Evolutionary conservation across 53 echinoderm and acorn worm species (phyloP), one percentile per base, ranked within the genome.

Genomic region (Paracentrotus lividus): DNA sequence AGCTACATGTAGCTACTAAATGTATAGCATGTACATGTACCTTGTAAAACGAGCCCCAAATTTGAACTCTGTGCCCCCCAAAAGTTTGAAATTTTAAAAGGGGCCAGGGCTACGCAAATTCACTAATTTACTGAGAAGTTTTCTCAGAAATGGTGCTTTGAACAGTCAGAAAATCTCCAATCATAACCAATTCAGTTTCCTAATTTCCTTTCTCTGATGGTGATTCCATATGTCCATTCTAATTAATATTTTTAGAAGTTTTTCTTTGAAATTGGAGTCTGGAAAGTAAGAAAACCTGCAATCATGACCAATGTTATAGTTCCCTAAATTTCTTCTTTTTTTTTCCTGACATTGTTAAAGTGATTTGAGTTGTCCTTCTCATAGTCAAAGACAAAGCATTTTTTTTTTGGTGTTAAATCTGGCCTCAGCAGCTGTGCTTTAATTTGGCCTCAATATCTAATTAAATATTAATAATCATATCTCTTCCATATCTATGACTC

Each of bases 391-490:
- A 76, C 18, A 69, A 40, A 76, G 38, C 76, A 7, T n/a, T 1
- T 76, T 76, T 42, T 20, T 76, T 40, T 76, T 76, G 40, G 5
- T 76, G 76, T 75, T 75, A 18, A 42, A 76, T 76, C 18, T 1
- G 7, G 42, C 47, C n/a, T 81, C 26, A 45, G n/a, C 81, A 81
- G 81, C 47, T 81, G 81, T 81, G 81, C 81, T 81, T 81, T 81
- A 47, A 47, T 2, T 47, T 86, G 86, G 38, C 86, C 86, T 21
- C 7, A 55, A 86, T 56, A 56, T 56, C 86, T 56, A 27, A 86
- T 56, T 56, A 86, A 86, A 86, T 86, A 86, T 86, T 86, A 86
- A 86, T 86, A 86, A 86, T 86, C 42, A 86, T 81, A 81, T 81
- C 81, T 45, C 81, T 47, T 47, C 81, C n/a, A 81, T 81, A 45